Evolutionary conservation across 2,113 vertebrate genomes (phyloP).

Genomic region (Centrocercus urophasianus): DNA sequence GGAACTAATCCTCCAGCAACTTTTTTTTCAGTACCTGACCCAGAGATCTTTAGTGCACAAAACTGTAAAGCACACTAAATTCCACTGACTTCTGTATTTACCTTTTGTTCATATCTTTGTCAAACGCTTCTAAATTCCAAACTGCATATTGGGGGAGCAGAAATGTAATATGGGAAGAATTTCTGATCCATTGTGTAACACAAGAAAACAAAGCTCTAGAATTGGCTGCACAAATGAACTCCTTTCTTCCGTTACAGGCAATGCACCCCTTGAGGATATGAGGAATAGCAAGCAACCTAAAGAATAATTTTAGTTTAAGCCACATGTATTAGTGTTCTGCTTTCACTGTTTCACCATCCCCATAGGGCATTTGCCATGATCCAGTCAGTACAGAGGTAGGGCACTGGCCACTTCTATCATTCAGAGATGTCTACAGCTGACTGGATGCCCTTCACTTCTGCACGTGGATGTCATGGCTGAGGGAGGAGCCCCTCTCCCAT

Average conservation of each 20-base stretch:
- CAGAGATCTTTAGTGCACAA: background rate
- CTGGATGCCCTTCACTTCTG: no score
- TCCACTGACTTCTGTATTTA: background rate
- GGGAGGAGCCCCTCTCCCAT: no score
- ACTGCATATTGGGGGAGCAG: background rate
- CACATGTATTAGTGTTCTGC: background rate
- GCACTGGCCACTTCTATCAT: no score
- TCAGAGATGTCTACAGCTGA: no score
- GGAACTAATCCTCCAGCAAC: background rate
- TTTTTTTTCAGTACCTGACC: background rate
- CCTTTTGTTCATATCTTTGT: fast-evolving
- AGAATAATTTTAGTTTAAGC: background rate
- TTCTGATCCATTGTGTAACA: background rate
- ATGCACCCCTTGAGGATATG: background rate
- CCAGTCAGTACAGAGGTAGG: no score
- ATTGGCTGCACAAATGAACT: background rate
- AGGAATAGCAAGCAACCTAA: background rate
- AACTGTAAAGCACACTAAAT: background rate
- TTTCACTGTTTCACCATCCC: no score
- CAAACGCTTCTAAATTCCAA: background rate
- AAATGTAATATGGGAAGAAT: background rate
- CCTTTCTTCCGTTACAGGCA: background rate
- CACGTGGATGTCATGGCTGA: no score
- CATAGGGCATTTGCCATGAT: no score
- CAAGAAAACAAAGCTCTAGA: background rate